A percentile compares a stretch with the other conserved stretches of the same genome.
Evolutionary conservation across 2,797 vertebrate genomes (phyloP).

Genomic region (Cetoscarus ocellatus): DNA sequence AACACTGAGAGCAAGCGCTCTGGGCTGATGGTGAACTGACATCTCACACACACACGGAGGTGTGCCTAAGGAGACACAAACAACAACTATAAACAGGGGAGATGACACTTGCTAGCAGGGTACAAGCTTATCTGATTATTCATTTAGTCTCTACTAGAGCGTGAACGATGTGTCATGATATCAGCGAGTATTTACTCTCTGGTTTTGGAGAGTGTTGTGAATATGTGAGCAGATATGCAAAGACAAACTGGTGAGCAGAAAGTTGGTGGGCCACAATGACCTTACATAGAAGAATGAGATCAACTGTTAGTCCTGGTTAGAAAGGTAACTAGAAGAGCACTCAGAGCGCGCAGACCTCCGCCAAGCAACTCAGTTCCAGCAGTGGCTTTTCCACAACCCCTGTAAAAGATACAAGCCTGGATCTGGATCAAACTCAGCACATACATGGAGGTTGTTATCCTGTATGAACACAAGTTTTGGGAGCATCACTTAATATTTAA

Average conservation of each 20-base stretch:
- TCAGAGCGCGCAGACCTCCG: no score
- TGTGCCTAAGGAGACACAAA: conserved; percentile 28
- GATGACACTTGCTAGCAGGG: conserved; percentile 21
- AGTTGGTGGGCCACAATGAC: neutral
- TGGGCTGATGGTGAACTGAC: conserved; percentile 44
- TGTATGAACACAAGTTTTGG: no score
- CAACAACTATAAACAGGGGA: conserved; percentile 22
- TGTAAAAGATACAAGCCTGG: no score
- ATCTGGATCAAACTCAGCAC: no score
- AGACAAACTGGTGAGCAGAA: neutral
- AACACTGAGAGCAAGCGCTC: conserved; percentile 39
- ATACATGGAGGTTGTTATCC: no score
- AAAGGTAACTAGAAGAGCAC: no score
- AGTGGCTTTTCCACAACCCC: no score
- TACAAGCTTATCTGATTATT: conserved; percentile 32
- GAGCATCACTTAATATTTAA: no score
- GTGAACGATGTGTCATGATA: conserved; percentile 7
- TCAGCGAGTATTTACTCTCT: neutral
- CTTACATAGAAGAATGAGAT: no score
- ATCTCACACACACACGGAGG: conserved; percentile 19
- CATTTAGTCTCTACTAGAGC: conserved; percentile 18
- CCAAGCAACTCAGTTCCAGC: no score
- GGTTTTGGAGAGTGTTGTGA: neutral
- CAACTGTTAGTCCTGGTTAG: no score
- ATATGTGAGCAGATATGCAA: neutral